Percentiles rank a stretch among this genome's conserved stretches.
These are phyloP conservation scores for Cephus pulcher DNA, from an alignment of 2,888 invertebrate genomes.

Conservation along the genomic window DNA sequence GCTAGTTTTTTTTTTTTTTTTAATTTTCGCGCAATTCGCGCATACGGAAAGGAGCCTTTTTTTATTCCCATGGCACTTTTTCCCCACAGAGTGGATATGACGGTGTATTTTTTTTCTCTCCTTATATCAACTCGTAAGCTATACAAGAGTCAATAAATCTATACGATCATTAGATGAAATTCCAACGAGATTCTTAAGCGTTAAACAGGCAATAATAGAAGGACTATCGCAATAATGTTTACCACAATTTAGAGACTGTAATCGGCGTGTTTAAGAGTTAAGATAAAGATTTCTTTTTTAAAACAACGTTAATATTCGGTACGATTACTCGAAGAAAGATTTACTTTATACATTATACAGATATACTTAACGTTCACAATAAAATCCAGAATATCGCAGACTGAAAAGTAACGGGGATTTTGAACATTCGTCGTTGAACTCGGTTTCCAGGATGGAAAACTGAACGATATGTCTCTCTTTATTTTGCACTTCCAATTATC, in stretches of 20 bases:
- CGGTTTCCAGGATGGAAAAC: conserved; percentile 20
- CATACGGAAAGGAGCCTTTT: conserved; percentile 15
- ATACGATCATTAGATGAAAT: conserved; percentile 39
- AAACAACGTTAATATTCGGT: conserved; percentile 20
- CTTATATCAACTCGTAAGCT: conserved; percentile 30
- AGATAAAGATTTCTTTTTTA: conserved; percentile 29
- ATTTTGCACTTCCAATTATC: conserved; percentile 4
- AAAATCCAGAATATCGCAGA: conserved; percentile 42
- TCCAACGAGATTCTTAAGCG: conserved; percentile 38
- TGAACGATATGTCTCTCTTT: conserved; percentile 49
- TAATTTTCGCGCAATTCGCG: conserved; percentile 6
- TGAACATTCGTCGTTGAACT: background rate
- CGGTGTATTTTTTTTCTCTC: conserved; percentile 28
- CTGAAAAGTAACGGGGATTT: conserved; percentile 30
- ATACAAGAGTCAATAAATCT: conserved; percentile 35
- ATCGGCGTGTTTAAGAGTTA: conserved; percentile 39
- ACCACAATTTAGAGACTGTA: conserved; percentile 43
- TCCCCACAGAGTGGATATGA: conserved; percentile 35
- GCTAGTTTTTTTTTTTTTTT: background rate
- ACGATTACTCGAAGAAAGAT: conserved; percentile 46
- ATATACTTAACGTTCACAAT: conserved; percentile 43
- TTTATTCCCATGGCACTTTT: conserved; percentile 12
- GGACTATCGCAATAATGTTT: conserved; percentile 43
- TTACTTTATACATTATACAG: conserved; percentile 54
- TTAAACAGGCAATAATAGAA: conserved; percentile 50